phyloP scores from a whole-genome alignment of 2,888 invertebrate genomes.

The Melinaea marsaeus region DNA sequence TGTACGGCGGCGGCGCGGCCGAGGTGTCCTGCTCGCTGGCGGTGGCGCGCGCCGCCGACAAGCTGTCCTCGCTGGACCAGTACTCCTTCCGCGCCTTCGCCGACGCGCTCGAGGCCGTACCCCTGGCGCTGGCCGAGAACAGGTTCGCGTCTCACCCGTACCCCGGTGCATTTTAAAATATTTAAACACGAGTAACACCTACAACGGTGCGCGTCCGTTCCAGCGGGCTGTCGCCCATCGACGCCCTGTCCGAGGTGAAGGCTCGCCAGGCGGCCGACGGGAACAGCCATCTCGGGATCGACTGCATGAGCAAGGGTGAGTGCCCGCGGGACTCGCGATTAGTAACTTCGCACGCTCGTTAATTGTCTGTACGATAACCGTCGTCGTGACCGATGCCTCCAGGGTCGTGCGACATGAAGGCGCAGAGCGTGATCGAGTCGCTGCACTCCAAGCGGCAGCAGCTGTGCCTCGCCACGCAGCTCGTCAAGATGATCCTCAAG shows the following conservation, averaged over 20 bases:
- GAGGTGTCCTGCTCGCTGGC: constrained; percentile 97
- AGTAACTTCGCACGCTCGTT: background rate
- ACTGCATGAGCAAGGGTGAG: constrained; percentile 85
- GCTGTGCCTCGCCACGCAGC: constrained; percentile 95
- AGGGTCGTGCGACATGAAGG: constrained; percentile 90
- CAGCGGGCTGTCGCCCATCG: constrained; percentile 94
- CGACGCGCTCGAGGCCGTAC: constrained; percentile 96
- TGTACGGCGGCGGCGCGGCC: constrained; percentile 98
- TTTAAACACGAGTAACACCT: background rate
- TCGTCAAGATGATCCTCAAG: constrained; percentile 99
- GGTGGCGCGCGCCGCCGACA: constrained; percentile 92
- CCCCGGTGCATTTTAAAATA: background rate
- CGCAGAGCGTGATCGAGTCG: constrained; percentile 97
- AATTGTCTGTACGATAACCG: too few relatives aligned
- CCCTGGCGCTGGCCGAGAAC: constrained; percentile 97
- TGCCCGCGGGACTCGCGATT: background rate
- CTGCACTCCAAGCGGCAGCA: constrained; percentile 98
- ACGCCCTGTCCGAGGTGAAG: constrained; percentile 93
- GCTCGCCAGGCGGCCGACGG: constrained; percentile 91
- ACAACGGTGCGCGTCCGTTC: constrained; percentile 17
- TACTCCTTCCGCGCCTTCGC: constrained; percentile 98
- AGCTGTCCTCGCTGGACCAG: constrained; percentile 93
- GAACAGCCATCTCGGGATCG: constrained; percentile 93
- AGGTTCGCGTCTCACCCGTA: constrained; percentile 47
- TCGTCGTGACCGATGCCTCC: constrained; percentile 25